Conservation (phyloP, 2,888 invertebrate species). For the Syrista parreyssii region DNA sequence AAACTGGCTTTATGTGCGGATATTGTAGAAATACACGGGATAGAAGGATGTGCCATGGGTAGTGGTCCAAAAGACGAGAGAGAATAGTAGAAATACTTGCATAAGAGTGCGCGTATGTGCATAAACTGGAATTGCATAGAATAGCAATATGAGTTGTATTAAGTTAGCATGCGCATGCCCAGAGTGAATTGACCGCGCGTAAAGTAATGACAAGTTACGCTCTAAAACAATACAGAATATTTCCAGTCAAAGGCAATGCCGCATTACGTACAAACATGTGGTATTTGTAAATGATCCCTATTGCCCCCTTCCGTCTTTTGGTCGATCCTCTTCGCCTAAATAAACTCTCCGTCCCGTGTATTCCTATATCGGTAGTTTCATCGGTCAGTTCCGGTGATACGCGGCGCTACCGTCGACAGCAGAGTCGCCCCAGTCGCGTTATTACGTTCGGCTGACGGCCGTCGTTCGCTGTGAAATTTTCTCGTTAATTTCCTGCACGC, state of each 20-base stretch:
- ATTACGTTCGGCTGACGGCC: conserved; percentile 45
- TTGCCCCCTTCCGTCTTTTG: not conserved
- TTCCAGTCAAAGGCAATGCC: not conserved
- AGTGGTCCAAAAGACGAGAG: too few relatives aligned
- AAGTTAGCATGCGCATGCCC: not conserved
- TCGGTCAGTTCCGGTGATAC: conserved; percentile 9
- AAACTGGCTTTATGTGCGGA: too few relatives aligned
- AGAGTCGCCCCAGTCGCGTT: conserved; percentile 44
- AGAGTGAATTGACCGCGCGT: not conserved
- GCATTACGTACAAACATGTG: not conserved
- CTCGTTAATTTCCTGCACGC: conserved; percentile 19
- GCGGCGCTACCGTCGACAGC: conserved; percentile 20
- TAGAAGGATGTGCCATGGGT: too few relatives aligned
- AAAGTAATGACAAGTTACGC: not conserved
- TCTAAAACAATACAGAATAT: not conserved
- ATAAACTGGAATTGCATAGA: not conserved
- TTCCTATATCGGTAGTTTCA: not conserved
- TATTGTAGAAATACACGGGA: too few relatives aligned
- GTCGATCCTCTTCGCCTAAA: not conserved
- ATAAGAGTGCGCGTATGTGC: not conserved
- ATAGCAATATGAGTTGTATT: not conserved
- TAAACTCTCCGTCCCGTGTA: not conserved
- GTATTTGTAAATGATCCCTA: not conserved
- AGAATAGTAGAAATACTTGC: not conserved
- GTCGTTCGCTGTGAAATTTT: conserved; percentile 32